phyloP scores from a whole-genome alignment of 2,797 vertebrate genomes.

The Philypnodon macrostomus region DNA sequence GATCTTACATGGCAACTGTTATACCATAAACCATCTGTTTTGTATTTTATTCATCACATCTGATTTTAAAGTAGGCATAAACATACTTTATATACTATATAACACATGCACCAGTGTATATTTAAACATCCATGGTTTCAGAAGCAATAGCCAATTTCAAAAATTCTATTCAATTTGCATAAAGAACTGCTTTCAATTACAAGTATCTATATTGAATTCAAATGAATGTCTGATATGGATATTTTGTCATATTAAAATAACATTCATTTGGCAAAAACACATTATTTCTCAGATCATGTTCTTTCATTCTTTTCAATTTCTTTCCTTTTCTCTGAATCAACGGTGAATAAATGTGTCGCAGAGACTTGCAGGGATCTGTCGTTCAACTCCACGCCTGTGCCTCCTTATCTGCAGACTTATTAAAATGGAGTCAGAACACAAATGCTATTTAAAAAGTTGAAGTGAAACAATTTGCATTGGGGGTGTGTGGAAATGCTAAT shows the following conservation, averaged over 20 bases:
- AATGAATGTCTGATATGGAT: slow-evolving; percentile 68
- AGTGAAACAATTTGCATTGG: slow-evolving; percentile 84
- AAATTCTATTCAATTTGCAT: slow-evolving; percentile 56
- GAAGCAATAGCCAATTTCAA: too few species aligned
- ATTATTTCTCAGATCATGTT: slow-evolving; percentile 68
- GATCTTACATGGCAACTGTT: too few species aligned
- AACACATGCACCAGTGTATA: slow-evolving; percentile 1
- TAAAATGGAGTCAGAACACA: slow-evolving; percentile 79
- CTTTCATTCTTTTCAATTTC: slow-evolving; percentile 69
- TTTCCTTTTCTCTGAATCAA: slow-evolving; percentile 60
- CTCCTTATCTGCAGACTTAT: slow-evolving; percentile 75
- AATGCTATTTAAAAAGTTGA: slow-evolving; percentile 81
- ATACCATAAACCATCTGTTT: too few species aligned
- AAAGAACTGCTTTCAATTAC: slow-evolving; percentile 59
- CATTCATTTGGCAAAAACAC: slow-evolving; percentile 66
- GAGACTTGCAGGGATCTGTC: slow-evolving; percentile 59
- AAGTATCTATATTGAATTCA: slow-evolving; percentile 62
- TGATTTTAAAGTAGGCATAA: slow-evolving; percentile 9
- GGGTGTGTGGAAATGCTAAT: slow-evolving; percentile 82
- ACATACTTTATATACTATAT: slow-evolving; percentile 23
- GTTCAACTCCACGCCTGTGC: slow-evolving; percentile 62
- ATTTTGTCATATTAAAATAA: slow-evolving; percentile 70
- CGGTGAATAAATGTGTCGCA: slow-evolving; percentile 54
- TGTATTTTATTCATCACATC: too few species aligned
- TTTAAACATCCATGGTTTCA: too few species aligned